Conservation (phyloP, 2,113 vertebrate species). For the Cochlearius cochlearius region DNA sequence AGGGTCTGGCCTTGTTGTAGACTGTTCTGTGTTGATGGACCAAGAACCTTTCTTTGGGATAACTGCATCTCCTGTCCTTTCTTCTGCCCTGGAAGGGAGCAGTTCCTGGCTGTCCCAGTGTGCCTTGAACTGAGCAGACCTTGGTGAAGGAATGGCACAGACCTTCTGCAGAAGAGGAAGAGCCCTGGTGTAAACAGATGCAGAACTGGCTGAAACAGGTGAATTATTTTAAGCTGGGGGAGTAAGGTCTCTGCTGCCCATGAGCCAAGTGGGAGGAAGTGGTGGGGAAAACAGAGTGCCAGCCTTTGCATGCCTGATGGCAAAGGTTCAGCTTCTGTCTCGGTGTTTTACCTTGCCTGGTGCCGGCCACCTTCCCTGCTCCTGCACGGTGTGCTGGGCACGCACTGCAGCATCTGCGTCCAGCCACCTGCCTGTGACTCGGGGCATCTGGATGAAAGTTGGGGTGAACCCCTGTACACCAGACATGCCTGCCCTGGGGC, state of each 20-base stretch:
- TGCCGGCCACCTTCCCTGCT: neutral
- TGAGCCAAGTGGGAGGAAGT: neutral
- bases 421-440: neutral
- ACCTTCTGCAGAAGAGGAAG: neutral
- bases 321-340: neutral
- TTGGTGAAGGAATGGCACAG: neutral
- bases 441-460: neutral
- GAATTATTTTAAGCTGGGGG: neutral
- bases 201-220: neutral
- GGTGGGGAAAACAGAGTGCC: neutral
- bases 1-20: neutral
- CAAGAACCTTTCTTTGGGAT: neutral
- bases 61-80: neutral
- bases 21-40: neutral
- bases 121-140: neutral
- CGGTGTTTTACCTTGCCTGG: neutral
- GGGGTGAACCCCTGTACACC: neutral
- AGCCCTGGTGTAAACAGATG: neutral
- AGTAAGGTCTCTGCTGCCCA: neutral
- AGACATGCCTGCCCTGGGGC: neutral
- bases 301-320: neutral
- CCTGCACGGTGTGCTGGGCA: neutral
- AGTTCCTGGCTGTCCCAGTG: neutral
- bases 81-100: neutral
- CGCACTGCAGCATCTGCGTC: neutral